Conservation (phyloP, 2,888 invertebrate species). For the Drosophila gaucha region DNA sequence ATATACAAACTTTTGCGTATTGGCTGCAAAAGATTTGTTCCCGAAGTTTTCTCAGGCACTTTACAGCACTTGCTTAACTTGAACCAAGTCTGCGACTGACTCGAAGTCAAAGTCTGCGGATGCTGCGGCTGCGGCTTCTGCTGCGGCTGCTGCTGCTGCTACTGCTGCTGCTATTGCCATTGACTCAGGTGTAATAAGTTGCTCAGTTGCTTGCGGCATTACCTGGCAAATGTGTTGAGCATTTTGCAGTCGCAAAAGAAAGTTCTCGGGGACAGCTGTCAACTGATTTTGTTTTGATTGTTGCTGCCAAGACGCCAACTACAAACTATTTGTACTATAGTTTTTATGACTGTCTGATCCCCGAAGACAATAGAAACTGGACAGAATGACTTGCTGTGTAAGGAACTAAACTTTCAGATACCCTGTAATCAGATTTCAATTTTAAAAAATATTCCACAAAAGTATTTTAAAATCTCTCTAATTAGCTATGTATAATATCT, state of each 20-base stretch:
- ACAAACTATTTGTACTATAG: constrained; percentile 22
- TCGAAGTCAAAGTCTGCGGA: background rate
- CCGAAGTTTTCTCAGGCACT: constrained; percentile 32
- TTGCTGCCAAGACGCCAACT: constrained; percentile 12
- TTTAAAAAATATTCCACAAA: too few species aligned
- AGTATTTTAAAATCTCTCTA: too few species aligned
- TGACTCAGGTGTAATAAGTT: constrained; percentile 16
- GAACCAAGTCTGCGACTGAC: constrained; percentile 17
- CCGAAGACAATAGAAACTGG: background rate
- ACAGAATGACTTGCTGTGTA: background rate
- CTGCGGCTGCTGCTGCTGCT: background rate
- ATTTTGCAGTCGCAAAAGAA: constrained; percentile 14
- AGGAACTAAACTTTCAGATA: background rate
- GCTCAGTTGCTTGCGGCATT: constrained; percentile 15
- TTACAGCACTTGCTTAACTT: constrained; percentile 39
- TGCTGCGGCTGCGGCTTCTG: background rate
- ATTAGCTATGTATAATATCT: too few species aligned
- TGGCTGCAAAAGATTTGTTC: constrained; percentile 47
- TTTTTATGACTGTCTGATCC: constrained; percentile 26
- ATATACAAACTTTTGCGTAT: constrained; percentile 17
- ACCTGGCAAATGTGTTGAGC: constrained; percentile 18
- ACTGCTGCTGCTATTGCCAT: background rate
- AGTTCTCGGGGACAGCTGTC: constrained; percentile 28
- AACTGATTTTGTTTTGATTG: constrained; percentile 47
- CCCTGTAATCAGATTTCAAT: background rate